Base-by-base conservation (phyloP, 2,797 vertebrate genomes). In the Sebastolobus altivelis region DNA sequence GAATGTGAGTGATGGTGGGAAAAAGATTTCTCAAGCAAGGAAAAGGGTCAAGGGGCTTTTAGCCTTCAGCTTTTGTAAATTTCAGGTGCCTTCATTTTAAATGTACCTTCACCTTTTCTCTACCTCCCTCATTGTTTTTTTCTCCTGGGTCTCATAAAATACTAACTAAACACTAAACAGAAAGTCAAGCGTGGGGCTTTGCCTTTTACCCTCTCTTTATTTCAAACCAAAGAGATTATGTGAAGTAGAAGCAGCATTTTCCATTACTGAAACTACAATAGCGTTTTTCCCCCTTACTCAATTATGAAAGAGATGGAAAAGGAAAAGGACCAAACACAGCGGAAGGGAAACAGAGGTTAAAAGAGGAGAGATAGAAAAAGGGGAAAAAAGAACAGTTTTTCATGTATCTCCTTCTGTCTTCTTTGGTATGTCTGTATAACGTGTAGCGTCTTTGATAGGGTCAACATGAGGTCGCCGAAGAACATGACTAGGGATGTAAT, bases 401-500 rank as follows among this genome's bases (percentile, higher is more conserved):
- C 22, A 63, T 37, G 33, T 62, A 25, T 56, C 29, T 37, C 18
- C 37, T 62, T 16, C 31, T 62, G 11, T 63, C 22, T 66, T 60
- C 25, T 58, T 80, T 9, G 12, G 37, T 25, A 59, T 31, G 16
- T 59, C 72, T 66, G 49, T 46, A 25, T 58, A 59, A 81, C 58
- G 79, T 49, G 77, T 68, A 16, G n/a, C 1, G 1, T 56, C 46
- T 85, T 73, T 83, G 73, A 72, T 38, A 4, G 54, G 78, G 71
- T 87, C 73, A 83, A 25, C 25, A 38, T 49, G 40, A 81, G 69
- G 62, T 87, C 61, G 80, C 16, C 0, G 14, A 40, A 31, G 72
- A 80, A 77, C 68, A 81, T 66, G 60, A 72, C 20, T 60, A 31
- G 13, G 18, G 65, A 68, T 63, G 4, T 58, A 67, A 77, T 83